Conservation (phyloP, 1,140 invertebrate species). For the Nephila pilipes region DNA sequence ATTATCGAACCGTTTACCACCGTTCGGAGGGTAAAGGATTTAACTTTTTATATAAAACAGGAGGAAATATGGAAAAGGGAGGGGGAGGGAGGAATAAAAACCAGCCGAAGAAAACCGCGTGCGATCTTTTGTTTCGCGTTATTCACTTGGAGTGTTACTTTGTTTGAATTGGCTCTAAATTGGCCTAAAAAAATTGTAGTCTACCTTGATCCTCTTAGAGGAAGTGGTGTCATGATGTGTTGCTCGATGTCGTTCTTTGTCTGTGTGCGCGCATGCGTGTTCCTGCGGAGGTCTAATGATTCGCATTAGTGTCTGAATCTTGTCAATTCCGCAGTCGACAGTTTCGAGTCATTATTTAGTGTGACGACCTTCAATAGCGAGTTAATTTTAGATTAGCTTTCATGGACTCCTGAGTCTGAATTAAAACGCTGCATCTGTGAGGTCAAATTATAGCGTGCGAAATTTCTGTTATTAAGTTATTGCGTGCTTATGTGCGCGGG, state of each 20-base stretch:
- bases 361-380: not conserved
- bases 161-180: not conserved
- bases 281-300: not conserved
- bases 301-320: not conserved
- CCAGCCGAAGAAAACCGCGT: not conserved
- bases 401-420: not conserved
- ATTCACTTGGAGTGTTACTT: constrained; percentile 2
- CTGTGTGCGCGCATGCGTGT: constrained; percentile 59
- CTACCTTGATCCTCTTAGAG: constrained; percentile 62
- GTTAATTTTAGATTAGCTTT: constrained; percentile 5
- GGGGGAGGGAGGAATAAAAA: not conserved
- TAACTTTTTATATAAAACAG: no score
- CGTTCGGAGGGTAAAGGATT: not conserved
- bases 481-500: no score
- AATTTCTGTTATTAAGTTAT: no score
- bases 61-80: no score
- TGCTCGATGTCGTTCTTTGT: constrained; percentile 55
- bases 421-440: not conserved
- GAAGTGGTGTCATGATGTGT: constrained; percentile 32
- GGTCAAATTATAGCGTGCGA: not conserved
- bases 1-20: constrained; percentile 6
- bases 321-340: not conserved
- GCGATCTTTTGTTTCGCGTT: not conserved
- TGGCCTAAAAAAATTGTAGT: constrained; percentile 26
- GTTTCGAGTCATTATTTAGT: not conserved